Evolutionary conservation across 2,888 invertebrate species (phyloP).

Genomic region (Anorthoa munda): DNA sequence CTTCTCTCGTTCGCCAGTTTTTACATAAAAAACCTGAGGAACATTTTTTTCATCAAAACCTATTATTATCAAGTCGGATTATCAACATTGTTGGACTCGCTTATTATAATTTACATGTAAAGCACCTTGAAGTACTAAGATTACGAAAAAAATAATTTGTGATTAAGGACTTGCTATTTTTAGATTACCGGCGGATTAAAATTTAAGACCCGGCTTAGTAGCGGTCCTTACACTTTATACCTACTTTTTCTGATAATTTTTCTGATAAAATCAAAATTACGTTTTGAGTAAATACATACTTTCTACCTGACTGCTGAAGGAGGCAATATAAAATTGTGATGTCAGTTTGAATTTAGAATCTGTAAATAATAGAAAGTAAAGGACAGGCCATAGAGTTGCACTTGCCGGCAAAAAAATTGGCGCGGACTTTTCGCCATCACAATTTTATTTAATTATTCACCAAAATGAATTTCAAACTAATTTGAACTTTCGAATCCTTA

Average conservation of each 20-base stretch:
- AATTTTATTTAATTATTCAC: background rate
- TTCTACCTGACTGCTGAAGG: background rate
- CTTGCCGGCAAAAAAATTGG: constrained; percentile 47
- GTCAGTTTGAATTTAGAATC: background rate
- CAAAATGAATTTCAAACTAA: constrained; percentile 15
- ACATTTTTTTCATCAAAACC: constrained; percentile 13
- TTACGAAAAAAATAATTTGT: background rate
- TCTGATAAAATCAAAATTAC: constrained; percentile 2
- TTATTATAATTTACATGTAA: constrained; percentile 24
- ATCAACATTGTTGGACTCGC: constrained; percentile 23
- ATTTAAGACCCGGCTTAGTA: constrained; percentile 25
- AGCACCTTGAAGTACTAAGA: constrained; percentile 1
- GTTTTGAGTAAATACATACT: background rate
- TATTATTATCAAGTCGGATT: constrained; percentile 30
- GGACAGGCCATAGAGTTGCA: constrained; percentile 17
- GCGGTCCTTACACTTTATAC: background rate
- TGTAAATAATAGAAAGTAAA: constrained; percentile 21
- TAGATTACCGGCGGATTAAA: constrained; percentile 44
- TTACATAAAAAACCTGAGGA: background rate
- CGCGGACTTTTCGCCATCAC: constrained; percentile 24
- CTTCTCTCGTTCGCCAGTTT: background rate
- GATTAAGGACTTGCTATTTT: constrained; percentile 24
- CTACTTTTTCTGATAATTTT: constrained; percentile 23
- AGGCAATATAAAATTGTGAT: no score
- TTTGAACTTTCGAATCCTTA: constrained; percentile 11